Evolutionary conservation across 2,888 invertebrate species (phyloP).

Genomic region (Darwinula stevensoni): DNA sequence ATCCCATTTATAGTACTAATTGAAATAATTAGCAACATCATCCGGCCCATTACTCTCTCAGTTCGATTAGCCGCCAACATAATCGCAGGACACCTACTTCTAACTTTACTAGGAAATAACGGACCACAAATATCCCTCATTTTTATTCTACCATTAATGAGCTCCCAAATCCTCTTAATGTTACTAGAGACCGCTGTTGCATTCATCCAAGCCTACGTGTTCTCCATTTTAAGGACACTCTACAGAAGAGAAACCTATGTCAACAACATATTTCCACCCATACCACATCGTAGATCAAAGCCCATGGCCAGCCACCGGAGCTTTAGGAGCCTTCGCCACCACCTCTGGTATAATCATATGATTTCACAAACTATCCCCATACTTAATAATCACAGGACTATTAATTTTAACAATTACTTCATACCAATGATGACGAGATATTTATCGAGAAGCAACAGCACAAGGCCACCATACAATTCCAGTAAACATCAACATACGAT

Average conservation of each 20-base stretch:
- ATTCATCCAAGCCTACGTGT: slow-evolving; percentile 11
- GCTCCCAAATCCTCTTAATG: slow-evolving; percentile 8
- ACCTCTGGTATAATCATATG: slow-evolving; percentile 3
- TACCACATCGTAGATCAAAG: slow-evolving; percentile 9
- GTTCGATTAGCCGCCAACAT: slow-evolving; percentile 43
- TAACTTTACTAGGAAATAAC: slow-evolving; percentile 24
- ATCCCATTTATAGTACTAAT: slow-evolving; percentile 42
- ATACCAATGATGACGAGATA: slow-evolving; percentile 13
- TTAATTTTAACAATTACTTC: slow-evolving; percentile 10
- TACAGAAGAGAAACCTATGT: slow-evolving; percentile 8
- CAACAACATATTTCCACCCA: slow-evolving; percentile 6
- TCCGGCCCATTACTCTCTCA: slow-evolving; percentile 34
- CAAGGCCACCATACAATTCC: slow-evolving; percentile 11
- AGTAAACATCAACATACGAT: slow-evolving; percentile 8
- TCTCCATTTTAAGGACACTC: slow-evolving; percentile 9
- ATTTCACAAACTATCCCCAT: slow-evolving; percentile 4
- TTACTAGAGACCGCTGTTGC: slow-evolving; percentile 10
- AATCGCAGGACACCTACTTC: slow-evolving; percentile 36
- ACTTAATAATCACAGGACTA: slow-evolving; percentile 9
- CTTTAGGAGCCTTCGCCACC: not conserved
- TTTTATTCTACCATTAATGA: slow-evolving; percentile 4
- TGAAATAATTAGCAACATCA: slow-evolving; percentile 39
- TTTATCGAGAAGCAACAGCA: slow-evolving; percentile 12
- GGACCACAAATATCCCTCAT: slow-evolving; percentile 5
- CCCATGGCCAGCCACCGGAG: slow-evolving; percentile 4